Evolutionary conservation across 2,797 vertebrate genomes (phyloP), one percentile per base, ranked within the genome.

Genomic region (Danio tinwini): DNA sequence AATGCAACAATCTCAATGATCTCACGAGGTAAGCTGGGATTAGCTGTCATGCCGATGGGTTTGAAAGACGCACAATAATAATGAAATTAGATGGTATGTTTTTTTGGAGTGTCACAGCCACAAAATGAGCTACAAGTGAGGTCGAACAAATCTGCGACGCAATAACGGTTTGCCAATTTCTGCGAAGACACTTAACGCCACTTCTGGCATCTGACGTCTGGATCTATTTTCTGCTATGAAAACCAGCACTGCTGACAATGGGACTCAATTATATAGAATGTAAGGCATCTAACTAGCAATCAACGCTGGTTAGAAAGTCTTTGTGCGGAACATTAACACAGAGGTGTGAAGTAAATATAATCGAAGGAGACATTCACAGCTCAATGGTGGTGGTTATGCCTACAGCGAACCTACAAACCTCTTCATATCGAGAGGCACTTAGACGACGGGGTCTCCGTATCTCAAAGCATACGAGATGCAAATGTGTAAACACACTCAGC

Each of bases 1-100:
- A 49, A 77, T 74, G 83, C 87, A 83, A 78, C 71, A 63, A 76
- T 82, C 85, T 83, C 74, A 79, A 84, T 79, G 81, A 80, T 67
- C 62, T 81, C 81, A 82, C 12, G 19, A 65, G 49, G 78, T 80
- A 82, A 80, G 29, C 59, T 56, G 12, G 76, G 79, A 88, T 86
- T 84, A 86, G 81, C 84, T 61, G 83, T 37, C 82, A 72, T 62
- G 78, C 64, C 56, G 49, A 83, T 81, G 85, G 73, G 78, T 86
- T 81, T 74, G 78, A 81, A 82, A 80, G 81, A 83, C 58, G 39
- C n/a, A 76, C 61, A 76, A 82, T 80, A 71, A 75, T 69, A 62
- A 86, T 63, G 78, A 76, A 75, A 79, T 78, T 84, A 88, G 73
- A 80, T 52, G 73, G 63, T 69, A 53, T 21, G 59, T 79, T 84